Evolutionary conservation across 2,888 invertebrate genomes (phyloP), one percentile per base, ranked within the genome.

Genomic region (Adelognathus sp.): DNA sequence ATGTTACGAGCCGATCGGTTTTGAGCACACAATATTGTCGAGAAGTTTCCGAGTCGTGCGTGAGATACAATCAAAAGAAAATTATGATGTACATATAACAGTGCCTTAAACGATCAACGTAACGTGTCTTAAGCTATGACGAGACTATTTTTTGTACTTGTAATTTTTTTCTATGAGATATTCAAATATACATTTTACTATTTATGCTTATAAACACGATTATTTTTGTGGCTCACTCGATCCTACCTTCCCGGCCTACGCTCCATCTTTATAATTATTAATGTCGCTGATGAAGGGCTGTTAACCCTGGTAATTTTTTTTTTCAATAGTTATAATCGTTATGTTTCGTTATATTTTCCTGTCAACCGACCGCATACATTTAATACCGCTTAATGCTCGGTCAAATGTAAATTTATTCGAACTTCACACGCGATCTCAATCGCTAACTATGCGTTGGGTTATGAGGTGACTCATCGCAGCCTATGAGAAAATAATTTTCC

Each of bases 151-250:
- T 82, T 84, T 88, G 85, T 88, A 88, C 80, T 85, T 85, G 81
- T 87, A 82, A 85, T 82, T 83, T 86, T n/a, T n/a, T 88, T 75
- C 84, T 85, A 88, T 85, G 78, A 70, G 85, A 87, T 89, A 89
- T 90, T 89, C 87, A 88, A 89, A 67, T 88, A 88, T 88, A 88
- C 82, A 86, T 84, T 85, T 82, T 84, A 85, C 78, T 89, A 88
- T 89, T 89, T 88, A 88, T 88, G 78, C 66, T 64, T 75, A 67
- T 71, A 76, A 70, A 73, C 64, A 27, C 64, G n/a, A n/a, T 11
- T n/a, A n/a, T 64, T 63, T 9, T 69, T 76, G 11, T 31, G 24
- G 3, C 6, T 52, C 50, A 50, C 6, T 46, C 3, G 1, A 36
- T 33, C 5, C 31, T 16, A 9, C 11, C 9, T 41, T 27, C 14